Evolutionary conservation across 2,113 vertebrate species (phyloP).

Genomic region (Cygnus atratus): DNA sequence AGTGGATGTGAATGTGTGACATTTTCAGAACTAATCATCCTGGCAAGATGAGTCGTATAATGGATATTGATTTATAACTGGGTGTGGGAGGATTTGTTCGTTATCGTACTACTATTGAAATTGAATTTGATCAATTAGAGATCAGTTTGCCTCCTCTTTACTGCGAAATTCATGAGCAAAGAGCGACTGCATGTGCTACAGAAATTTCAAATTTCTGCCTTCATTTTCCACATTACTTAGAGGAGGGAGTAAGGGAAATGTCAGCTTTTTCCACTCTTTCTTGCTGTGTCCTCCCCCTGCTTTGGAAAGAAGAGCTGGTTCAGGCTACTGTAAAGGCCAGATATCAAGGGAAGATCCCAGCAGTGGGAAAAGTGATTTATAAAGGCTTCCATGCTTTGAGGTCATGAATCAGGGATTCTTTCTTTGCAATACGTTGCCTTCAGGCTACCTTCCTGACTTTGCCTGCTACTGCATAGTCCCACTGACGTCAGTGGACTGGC

Average conservation of each 20-base stretch:
- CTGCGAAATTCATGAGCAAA: background rate
- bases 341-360: background rate
- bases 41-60: background rate
- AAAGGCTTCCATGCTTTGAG: background rate
- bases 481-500: background rate
- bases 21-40: background rate
- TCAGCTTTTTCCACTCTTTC: background rate
- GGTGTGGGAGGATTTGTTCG: background rate
- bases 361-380: background rate
- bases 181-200: background rate
- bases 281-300: background rate
- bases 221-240: background rate
- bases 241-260: background rate
- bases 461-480: background rate
- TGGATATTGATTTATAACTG: constrained; percentile 14
- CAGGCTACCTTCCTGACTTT: background rate
- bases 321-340: background rate
- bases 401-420: constrained; percentile 36
- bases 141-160: background rate
- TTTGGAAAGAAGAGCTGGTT: background rate
- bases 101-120: background rate
- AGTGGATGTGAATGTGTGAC: background rate
- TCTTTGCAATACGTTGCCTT: background rate
- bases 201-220: background rate
- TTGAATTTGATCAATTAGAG: background rate